Conservation (phyloP, 1,140 invertebrate genomes). For the Lepidurus packardi region DNA sequence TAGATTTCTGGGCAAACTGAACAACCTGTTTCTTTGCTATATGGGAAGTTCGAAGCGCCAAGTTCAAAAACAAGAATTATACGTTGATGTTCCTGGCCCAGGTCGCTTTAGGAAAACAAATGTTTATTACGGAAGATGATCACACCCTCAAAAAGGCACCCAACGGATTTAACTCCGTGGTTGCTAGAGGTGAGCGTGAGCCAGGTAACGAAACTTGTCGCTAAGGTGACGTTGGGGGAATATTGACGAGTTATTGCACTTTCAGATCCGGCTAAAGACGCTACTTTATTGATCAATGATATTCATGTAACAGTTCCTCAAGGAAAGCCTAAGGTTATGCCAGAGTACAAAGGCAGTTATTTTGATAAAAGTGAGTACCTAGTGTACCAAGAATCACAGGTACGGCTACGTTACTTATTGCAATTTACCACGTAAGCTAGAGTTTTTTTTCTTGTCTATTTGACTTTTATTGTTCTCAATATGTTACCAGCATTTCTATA, state of each 20-base stretch:
- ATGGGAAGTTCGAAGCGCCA: slow-evolving; percentile 26
- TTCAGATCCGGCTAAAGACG: not conserved
- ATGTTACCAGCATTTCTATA: too few relatives aligned
- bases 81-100: slow-evolving; percentile 50
- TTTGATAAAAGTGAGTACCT: not conserved
- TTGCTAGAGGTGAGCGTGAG: slow-evolving; percentile 46
- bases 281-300: not conserved
- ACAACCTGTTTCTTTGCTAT: not conserved
- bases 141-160: slow-evolving; percentile 43
- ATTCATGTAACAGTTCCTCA: not conserved
- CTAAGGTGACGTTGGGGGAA: not conserved
- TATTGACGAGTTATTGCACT: not conserved
- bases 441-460: not conserved
- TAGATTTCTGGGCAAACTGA: not conserved
- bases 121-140: slow-evolving; percentile 44
- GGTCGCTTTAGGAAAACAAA: slow-evolving; percentile 47
- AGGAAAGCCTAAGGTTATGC: not conserved
- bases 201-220: slow-evolving; percentile 41
- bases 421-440: not conserved
- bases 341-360: not conserved
- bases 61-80: slow-evolving; percentile 30
- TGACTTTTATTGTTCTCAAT: too few relatives aligned
- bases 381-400: slow-evolving; percentile 3
- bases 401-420: not conserved
- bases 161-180: slow-evolving; percentile 45